phyloP scores from a whole-genome alignment of 2,797 vertebrate genomes.

The Spheniscus humboldti region DNA sequence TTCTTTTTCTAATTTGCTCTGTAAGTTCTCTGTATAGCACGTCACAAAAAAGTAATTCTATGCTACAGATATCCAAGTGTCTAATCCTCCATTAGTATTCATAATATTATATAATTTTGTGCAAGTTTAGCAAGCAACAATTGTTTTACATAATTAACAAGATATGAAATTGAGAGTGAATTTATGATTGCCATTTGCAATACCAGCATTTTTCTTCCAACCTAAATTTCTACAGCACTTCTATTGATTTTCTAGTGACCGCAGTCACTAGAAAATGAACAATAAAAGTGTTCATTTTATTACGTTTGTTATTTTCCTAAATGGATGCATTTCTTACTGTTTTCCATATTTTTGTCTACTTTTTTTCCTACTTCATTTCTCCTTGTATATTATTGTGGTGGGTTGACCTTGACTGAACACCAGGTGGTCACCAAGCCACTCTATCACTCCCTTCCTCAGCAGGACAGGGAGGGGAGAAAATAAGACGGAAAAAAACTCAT shows the following conservation, averaged over 20 bases:
- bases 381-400: not conserved
- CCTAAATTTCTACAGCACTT: not conserved
- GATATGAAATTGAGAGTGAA: not conserved
- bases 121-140: not conserved
- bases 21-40: not conserved
- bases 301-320: not conserved
- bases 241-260: not conserved
- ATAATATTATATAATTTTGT: not conserved
- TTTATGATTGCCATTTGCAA: not conserved
- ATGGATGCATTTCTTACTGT: not conserved
- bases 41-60: not conserved
- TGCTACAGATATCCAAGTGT: not conserved
- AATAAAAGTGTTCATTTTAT: not conserved
- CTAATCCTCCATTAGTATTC: not conserved
- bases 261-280: not conserved
- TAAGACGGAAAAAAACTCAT: not conserved
- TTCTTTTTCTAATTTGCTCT: not conserved
- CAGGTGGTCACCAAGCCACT: not conserved
- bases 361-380: not conserved
- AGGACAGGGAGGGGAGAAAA: not conserved
- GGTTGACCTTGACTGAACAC: too few species aligned
- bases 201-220: not conserved
- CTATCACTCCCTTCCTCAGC: not conserved
- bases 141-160: not conserved
- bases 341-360: not conserved